Evolutionary conservation across 2,113 vertebrate species (phyloP), one percentile per base, ranked within the genome.

Genomic region (Trogon melanurus): DNA sequence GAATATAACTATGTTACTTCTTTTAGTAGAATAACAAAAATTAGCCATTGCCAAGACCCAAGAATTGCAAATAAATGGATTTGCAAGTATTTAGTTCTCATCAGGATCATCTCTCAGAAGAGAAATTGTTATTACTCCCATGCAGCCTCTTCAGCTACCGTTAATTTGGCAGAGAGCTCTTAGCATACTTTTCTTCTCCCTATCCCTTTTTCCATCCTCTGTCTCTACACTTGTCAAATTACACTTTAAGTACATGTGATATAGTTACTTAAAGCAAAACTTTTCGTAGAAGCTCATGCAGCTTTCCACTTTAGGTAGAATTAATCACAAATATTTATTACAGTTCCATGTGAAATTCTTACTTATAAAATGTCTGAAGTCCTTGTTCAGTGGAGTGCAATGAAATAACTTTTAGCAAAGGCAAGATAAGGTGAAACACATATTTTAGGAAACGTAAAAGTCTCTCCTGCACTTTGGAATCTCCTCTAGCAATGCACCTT

Each of bases 281-380:
- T 34, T 61, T 83, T 67, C 13, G 13, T 15, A 62, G 30, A 71
- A 93, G 6, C 12, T 56, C 29, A 66, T 53, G 23, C 12, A 81
- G 73, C 10, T 79, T 91, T 76, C 27, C n/a, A 60, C 32, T 19
- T 15, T 72, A 80, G 21, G 36, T 80, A 84, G 41, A 86, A 78
- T 89, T 91, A 83, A 86, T 69, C 74, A 78, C 34, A 92, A 85
- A 88, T 61, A 25, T 67, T 75, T 95, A 94, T 79, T 75, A 62
- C 38, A 65, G 53, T 30, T 74, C 69, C 61, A 29, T 71, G 85
- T 78, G 72, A 86, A 94, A 54, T 76, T 36, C 7, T 66, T 95
- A 15, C 7, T 66, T 95, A 15, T 81, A 16, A 82, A 87, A 15
- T 45, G 13, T 78, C 47, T 83, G 58, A 58, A 93, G 15, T 9